These are phyloP conservation scores for Sphenodon punctatus DNA, from an alignment of 2,797 vertebrate species.

Conservation along the genomic window DNA sequence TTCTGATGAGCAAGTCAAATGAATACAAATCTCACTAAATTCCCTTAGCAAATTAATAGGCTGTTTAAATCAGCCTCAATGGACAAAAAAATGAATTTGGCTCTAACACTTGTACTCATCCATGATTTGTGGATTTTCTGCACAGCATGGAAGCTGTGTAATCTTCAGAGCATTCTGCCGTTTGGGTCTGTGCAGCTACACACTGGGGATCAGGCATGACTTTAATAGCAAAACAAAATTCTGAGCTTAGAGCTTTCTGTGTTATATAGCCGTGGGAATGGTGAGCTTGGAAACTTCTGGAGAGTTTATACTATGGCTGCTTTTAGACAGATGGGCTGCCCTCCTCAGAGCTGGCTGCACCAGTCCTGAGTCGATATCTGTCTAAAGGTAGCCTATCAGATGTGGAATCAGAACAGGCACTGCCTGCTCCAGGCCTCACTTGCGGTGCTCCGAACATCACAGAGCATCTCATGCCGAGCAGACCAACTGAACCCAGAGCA, in stretches of 20 bases:
- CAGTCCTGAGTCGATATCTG: too few species aligned
- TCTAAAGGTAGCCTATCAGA: too few species aligned
- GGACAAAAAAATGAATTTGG: background rate
- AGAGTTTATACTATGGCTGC: background rate
- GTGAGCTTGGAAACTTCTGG: background rate
- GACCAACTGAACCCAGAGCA: too few species aligned
- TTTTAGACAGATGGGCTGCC: too few species aligned
- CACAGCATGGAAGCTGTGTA: background rate
- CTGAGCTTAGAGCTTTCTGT: background rate
- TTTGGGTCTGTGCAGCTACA: background rate
- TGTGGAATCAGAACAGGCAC: too few species aligned
- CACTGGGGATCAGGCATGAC: background rate
- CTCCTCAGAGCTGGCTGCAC: too few species aligned
- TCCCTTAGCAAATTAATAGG: constrained; percentile 7
- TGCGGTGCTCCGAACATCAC: too few species aligned
- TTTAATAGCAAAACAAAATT: background rate
- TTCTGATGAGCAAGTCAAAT: background rate
- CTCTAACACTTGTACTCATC: background rate
- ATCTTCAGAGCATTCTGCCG: background rate
- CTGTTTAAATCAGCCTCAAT: constrained; percentile 7
- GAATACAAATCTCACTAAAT: background rate
- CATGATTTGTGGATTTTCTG: background rate
- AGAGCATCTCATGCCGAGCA: too few species aligned
- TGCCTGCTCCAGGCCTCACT: too few species aligned
- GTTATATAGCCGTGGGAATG: background rate